phyloP scores from a whole-genome alignment of 2,113 vertebrate species.

The Lynx canadensis region DNA sequence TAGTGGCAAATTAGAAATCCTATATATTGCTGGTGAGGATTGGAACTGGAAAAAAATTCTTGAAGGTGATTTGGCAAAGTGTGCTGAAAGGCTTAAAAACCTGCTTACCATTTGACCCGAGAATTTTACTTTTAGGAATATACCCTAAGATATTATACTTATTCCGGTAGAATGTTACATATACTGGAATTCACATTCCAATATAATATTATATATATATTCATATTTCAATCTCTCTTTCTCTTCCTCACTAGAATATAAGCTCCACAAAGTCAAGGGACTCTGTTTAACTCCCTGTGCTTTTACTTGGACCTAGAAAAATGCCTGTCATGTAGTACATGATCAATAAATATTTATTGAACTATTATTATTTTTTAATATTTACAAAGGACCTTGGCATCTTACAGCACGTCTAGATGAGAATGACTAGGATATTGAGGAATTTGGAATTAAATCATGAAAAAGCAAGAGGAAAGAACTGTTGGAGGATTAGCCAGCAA shows the following conservation, averaged over 20 bases:
- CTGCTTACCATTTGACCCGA: background rate
- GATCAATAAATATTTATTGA: background rate
- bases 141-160: background rate
- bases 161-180: background rate
- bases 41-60: background rate
- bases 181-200: background rate
- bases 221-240: background rate
- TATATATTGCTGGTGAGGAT: background rate
- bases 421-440: background rate
- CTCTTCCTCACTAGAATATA: background rate
- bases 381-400: background rate
- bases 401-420: background rate
- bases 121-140: slow-evolving; percentile 6
- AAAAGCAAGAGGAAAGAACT: background rate
- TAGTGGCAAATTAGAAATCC: background rate
- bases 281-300: background rate
- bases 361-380: background rate
- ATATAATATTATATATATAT: background rate
- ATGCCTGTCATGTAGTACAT: background rate
- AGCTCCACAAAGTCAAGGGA: background rate
- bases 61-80: background rate
- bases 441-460: background rate
- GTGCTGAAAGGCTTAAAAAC: background rate
- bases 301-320: background rate
- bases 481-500: background rate